Base-by-base conservation (phyloP, 2,113 vertebrate species). In the Cacatua alba region DNA sequence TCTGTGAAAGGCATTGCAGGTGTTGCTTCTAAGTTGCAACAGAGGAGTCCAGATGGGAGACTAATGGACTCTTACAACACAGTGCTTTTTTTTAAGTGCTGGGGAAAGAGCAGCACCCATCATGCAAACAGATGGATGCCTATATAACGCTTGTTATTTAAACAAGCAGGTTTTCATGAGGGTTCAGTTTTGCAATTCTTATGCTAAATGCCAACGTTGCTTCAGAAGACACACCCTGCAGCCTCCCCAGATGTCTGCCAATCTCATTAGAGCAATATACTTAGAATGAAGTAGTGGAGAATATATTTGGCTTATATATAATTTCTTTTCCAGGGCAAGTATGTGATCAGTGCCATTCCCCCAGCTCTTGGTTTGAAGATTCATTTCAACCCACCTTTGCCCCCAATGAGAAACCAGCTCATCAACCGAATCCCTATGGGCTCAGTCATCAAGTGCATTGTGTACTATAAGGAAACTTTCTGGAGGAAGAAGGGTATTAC, bases 391-490 rank as follows among this genome's bases (percentile, higher is more conserved):
- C 99, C 99, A 16, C 98, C 99, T 90, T 97, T 99, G 89, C 99
- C 99, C 2, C 98, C 99, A 4, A 91, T 99, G 96, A 99, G 99
- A 96, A 99, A 99, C 96, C 99, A 99, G 96, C 98, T 99, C 88
- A 99, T 99, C 96, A 97, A 97, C 88, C 98, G 99, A 43, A 98
- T 99, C 29, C 99, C 99, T 92, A 98, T 99, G 98, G 99, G 99
- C 92, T 99, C 98, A 33, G 99, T 99, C 96, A 99, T 99, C 97
- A 99, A 99, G 96, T 99, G 99, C 96, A 99, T 99, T 74, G 98
- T 99, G 60, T 99, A 99, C 97, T 99, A 99, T 92, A 98, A 97
- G 74, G 99, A 99, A 90, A 98, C 98, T 88, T 99, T 99, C 97
- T 99, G 99, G 99, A 99, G 98, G 97, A 99, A 99, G 93, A 99